Evolutionary conservation across 2,113 vertebrate genomes (phyloP), one percentile per base, ranked within the genome.

Genomic region (Tragelaphus imberbis): DNA sequence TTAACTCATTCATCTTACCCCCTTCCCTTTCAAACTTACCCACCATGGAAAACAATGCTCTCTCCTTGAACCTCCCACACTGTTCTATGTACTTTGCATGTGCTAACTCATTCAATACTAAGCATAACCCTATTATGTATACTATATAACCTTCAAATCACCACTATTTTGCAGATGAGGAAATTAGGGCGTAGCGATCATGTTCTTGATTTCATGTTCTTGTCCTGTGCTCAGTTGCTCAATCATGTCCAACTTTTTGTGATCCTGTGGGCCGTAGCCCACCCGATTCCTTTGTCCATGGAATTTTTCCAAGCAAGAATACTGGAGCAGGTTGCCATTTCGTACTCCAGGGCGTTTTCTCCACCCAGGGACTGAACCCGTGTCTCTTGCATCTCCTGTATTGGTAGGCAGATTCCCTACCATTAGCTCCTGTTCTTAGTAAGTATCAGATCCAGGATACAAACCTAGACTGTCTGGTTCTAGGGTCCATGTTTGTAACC

Each of bases 331-430:
- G 40, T 44, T 77, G 12, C 13, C 71, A 27, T 77, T 77, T 44
- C 71, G 40, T 77, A 27, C 12, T 77, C 71, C 71, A 77, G 36
- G 23, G 71, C 6, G 44, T 27, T 27, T 77, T 77, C 36, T 44
- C 40, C 27, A 44, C 23, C 40, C 71, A 77, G 12, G 71, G 40
- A 77, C 40, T 0, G 0, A 77, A 25, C 40, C 71, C 1, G 0
- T 77, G 12, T 77, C 23, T 77, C 23, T 77, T 27, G 12, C 12
- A 4, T 77, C 40, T 27, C 40, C 40, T 44, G 12, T 23, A 44
- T 7, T 27, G 71, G 23, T 13, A 44, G 71, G 40, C 71, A 44
- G 40, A 44, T 44, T 77, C 23, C 44, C 40, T 77, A 77, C 71
- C 71, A 27, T 27, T 14, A 27, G 23, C 12, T 14, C 11, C 71